A percentile compares a stretch with the other conserved stretches of the same genome.
Conservation (phyloP, 2,888 invertebrate genomes). For the Allacma fusca region DNA sequence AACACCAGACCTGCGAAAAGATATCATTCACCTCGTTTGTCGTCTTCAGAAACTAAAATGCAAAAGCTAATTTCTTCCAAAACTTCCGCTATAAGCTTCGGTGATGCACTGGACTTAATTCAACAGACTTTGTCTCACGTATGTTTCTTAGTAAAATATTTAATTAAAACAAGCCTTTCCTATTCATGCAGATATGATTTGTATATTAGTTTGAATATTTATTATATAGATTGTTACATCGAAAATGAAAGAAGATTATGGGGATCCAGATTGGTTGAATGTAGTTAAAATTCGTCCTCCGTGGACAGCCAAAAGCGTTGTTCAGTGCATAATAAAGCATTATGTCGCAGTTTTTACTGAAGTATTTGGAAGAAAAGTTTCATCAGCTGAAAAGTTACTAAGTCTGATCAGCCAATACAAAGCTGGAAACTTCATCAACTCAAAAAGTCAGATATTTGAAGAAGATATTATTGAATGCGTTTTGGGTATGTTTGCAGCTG, state of each 20-base stretch:
- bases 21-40: neutral
- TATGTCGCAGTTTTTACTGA: conserved; percentile 71
- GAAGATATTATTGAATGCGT: conserved; percentile 45
- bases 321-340: conserved; percentile 70
- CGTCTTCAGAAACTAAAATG: neutral
- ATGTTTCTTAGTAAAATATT: neutral
- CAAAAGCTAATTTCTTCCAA: neutral
- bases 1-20: no score
- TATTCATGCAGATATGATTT: conserved; percentile 29
- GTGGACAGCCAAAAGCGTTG: conserved; percentile 69
- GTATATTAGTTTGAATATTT: no score
- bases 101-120: neutral
- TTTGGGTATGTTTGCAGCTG: conserved; percentile 45
- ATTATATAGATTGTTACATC: conserved; percentile 65
- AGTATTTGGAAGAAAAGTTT: conserved; percentile 49
- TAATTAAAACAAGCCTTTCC: no score
- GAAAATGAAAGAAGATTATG: conserved; percentile 70
- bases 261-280: conserved; percentile 67
- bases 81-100: conserved; percentile 1
- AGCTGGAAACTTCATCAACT: neutral
- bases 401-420: conserved; percentile 11
- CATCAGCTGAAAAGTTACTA: conserved; percentile 49
- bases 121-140: conserved; percentile 33
- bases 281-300: conserved; percentile 69
- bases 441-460: conserved; percentile 26